These are phyloP conservation scores for Drosophila pandora DNA, from an alignment of 1,140 invertebrate species.

Conservation along the genomic window DNA sequence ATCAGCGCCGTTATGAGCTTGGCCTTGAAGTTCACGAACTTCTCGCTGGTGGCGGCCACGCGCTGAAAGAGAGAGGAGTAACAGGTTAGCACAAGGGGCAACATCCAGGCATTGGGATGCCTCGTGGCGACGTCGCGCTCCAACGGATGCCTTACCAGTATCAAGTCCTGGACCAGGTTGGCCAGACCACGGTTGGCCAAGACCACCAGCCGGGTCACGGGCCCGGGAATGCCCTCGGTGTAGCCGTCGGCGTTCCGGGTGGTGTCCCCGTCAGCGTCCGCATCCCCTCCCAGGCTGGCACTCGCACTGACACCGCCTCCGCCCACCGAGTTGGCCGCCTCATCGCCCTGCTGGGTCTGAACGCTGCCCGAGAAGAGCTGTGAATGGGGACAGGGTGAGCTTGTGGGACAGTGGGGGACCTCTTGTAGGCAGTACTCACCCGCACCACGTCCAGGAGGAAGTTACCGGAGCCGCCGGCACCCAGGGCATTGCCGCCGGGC, in stretches of 20 bases:
- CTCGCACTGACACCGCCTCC: slow-evolving; percentile 83
- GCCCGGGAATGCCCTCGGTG: slow-evolving; percentile 92
- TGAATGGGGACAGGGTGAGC: no score
- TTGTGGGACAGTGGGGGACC: background rate
- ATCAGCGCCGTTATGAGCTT: slow-evolving; percentile 94
- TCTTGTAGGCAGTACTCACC: slow-evolving; percentile 86
- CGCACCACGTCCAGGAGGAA: slow-evolving; percentile 94
- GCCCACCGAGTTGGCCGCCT: slow-evolving; percentile 84
- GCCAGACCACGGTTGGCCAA: slow-evolving; percentile 92
- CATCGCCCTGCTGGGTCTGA: slow-evolving; percentile 86
- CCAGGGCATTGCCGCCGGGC: slow-evolving; percentile 83
- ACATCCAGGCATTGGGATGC: background rate
- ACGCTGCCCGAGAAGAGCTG: slow-evolving; percentile 89
- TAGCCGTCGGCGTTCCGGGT: slow-evolving; percentile 86
- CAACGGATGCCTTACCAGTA: slow-evolving; percentile 86
- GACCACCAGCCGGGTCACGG: slow-evolving; percentile 92
- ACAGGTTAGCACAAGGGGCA: background rate
- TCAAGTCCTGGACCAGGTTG: slow-evolving; percentile 93
- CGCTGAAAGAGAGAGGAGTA: slow-evolving; percentile 85
- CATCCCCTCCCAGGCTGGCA: slow-evolving; percentile 84
- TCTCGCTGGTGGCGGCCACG: slow-evolving; percentile 93
- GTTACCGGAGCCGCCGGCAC: slow-evolving; percentile 90
- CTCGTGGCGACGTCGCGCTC: background rate
- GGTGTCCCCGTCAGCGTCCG: slow-evolving; percentile 70
- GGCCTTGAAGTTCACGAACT: slow-evolving; percentile 95